Base-by-base conservation (phyloP, 1,140 invertebrate genomes). In the Heterodera carotae region DNA sequence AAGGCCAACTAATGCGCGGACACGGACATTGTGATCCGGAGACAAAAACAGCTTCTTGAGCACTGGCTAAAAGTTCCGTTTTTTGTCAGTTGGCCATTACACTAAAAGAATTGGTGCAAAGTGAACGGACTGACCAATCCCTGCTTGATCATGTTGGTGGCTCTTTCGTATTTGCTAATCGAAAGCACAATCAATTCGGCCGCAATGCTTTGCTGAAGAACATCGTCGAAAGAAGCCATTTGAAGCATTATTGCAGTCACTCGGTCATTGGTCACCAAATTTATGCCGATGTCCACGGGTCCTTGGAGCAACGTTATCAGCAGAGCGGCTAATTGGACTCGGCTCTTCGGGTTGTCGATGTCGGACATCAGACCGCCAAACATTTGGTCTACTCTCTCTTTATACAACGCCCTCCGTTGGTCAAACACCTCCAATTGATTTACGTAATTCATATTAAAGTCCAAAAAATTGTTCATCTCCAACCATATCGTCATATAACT, bases 161-260 rank as follows among this genome's bases (percentile, higher is more conserved):
- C 95, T 89, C 97, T 97, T 85, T 99, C 96, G 88, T 97, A 97
- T 86, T 99, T 99, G 0, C 94, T 95, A 2, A 96, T 93, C 18
- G 96, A 95, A 43, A 83, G 81, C n/a, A 88, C 85, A 67, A 87
- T 88, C 27, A 88, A 64, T 75, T 87, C 85, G 31, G 83, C 86
- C 22, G 85, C 85, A 4, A 87, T 60, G 31, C 68, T 69, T 77
- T 86, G 83, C 29, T 81, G 76, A 18, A 84, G 27, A 76, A n/a
- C n/a, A 67, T 94, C 92, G 15, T 90, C 90, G 56, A 93, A 93
- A 68, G 92, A 92, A 15, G 97, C 96, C 94, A 99, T 96, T 7
- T 94, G 93, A 22, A 99, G 89, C 88, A 99, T 96, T 92, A 99
- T 97, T 88, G 97, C 93, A 71, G 98, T 90, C 79, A 99, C 93